phyloP scores from a whole-genome alignment of 2,113 vertebrate genomes.

The Channa argus region DNA sequence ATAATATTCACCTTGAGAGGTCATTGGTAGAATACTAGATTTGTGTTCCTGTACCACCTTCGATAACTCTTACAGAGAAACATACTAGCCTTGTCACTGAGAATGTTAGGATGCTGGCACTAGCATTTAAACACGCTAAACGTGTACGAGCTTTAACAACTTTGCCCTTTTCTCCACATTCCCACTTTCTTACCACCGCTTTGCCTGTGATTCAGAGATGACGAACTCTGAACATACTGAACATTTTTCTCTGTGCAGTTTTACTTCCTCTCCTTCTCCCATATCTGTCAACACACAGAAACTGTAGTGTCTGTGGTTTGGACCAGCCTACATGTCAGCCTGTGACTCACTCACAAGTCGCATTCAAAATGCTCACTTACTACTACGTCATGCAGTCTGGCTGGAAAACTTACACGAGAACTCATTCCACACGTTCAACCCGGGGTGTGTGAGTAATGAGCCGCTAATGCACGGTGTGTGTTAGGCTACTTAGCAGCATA shows the following conservation, averaged over 20 bases:
- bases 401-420: slow-evolving; percentile 44
- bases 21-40: no score
- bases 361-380: slow-evolving; percentile 15
- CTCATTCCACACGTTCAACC: slow-evolving; percentile 48
- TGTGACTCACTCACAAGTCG: slow-evolving; percentile 52
- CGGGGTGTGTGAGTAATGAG: slow-evolving; percentile 53
- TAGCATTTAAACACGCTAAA: no score
- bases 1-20: no score
- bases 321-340: slow-evolving; percentile 28
- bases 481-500: slow-evolving; percentile 21
- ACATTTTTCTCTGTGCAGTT: slow-evolving; percentile 26
- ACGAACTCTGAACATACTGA: slow-evolving; percentile 12
- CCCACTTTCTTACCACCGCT: no score
- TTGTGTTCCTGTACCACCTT: no score
- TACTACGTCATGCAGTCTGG: slow-evolving; percentile 48
- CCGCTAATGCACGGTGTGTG: slow-evolving; percentile 30
- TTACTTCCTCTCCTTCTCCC: slow-evolving; percentile 32
- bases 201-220: slow-evolving; percentile 19
- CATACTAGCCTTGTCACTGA: no score
- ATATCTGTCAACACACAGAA: slow-evolving; percentile 11
- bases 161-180: no score
- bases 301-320: neutral
- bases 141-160: no score
- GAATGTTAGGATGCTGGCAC: no score
- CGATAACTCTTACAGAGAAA: no score